These are phyloP conservation scores for Antheraea assamensis DNA, from an alignment of 2,888 invertebrate species.

Conservation along the genomic window DNA sequence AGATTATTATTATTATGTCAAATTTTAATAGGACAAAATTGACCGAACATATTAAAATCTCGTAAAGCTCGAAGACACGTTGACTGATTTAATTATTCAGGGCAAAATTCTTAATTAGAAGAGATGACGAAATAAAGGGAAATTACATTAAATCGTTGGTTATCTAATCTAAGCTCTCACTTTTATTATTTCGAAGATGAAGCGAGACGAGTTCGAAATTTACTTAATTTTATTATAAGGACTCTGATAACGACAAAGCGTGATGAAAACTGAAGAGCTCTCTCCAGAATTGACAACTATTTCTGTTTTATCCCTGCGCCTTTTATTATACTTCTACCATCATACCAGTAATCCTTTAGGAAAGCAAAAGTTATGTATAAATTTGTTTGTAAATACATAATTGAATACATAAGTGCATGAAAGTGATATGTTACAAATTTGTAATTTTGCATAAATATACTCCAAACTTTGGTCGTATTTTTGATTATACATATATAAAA, in stretches of 20 bases:
- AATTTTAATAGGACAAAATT: background rate
- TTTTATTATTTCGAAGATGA: constrained; percentile 65
- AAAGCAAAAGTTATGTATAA: background rate
- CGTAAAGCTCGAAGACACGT: background rate
- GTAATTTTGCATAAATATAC: too few species aligned
- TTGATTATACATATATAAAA: too few species aligned
- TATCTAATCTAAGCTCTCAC: constrained; percentile 49
- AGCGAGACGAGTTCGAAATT: constrained; percentile 66
- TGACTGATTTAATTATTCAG: constrained; percentile 4
- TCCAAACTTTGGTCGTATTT: too few species aligned
- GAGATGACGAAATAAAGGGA: constrained; percentile 7
- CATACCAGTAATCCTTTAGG: background rate
- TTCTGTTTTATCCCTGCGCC: constrained; percentile 44
- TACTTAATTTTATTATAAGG: constrained; percentile 72
- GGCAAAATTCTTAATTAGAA: constrained; percentile 9
- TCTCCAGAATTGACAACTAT: constrained; percentile 47
- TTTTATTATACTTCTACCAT: background rate
- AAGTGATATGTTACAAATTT: too few species aligned
- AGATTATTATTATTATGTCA: background rate
- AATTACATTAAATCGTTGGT: constrained; percentile 62
- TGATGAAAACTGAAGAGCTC: constrained; percentile 38
- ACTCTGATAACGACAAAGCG: constrained; percentile 65
- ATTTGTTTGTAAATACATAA: too few species aligned
- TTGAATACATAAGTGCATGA: too few species aligned
- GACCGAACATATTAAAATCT: background rate